Percentiles rank a stretch among this genome's conserved stretches.
These are phyloP conservation scores for Mallotus villosus DNA, from an alignment of 2,797 vertebrate genomes.

Conservation along the genomic window DNA sequence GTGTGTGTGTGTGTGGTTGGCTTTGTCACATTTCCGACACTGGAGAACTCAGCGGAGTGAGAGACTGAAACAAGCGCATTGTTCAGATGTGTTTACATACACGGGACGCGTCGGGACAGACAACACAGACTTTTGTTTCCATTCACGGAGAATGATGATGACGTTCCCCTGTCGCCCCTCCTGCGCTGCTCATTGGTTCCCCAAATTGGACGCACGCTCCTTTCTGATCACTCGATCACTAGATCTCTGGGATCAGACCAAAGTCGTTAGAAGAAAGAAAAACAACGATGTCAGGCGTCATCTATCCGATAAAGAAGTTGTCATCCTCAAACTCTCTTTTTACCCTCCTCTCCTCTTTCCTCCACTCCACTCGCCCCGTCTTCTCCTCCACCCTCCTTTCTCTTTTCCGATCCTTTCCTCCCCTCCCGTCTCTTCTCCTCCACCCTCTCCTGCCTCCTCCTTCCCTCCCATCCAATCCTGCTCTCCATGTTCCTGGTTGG, in stretches of 20 bases:
- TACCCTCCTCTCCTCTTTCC: slow-evolving; percentile 6
- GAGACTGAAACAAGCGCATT: neutral
- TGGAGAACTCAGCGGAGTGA: neutral
- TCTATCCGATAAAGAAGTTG: neutral
- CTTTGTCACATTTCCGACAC: neutral
- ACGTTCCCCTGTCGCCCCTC: slow-evolving; percentile 14
- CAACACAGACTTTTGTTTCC: slow-evolving; percentile 31
- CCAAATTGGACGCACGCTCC: slow-evolving; percentile 38
- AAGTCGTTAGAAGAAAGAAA: slow-evolving; percentile 52
- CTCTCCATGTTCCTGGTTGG: neutral
- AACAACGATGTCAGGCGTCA: slow-evolving; percentile 25
- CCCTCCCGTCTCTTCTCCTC: slow-evolving; percentile 13
- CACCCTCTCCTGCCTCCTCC: slow-evolving; percentile 2
- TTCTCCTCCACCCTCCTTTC: slow-evolving; percentile 14
- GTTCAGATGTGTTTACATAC: slow-evolving; percentile 32
- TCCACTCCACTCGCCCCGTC: neutral
- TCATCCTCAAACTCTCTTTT: neutral
- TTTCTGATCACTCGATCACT: slow-evolving; percentile 50
- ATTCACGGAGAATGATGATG: slow-evolving; percentile 34
- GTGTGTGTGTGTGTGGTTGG: neutral
- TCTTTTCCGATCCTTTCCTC: neutral
- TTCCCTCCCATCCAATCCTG: slow-evolving; percentile 4
- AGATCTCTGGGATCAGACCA: slow-evolving; percentile 52
- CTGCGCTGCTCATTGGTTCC: slow-evolving; percentile 30
- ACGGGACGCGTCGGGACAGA: slow-evolving; percentile 3